Conservation (phyloP, 2,888 invertebrate genomes). For the Tinea trinotella region DNA sequence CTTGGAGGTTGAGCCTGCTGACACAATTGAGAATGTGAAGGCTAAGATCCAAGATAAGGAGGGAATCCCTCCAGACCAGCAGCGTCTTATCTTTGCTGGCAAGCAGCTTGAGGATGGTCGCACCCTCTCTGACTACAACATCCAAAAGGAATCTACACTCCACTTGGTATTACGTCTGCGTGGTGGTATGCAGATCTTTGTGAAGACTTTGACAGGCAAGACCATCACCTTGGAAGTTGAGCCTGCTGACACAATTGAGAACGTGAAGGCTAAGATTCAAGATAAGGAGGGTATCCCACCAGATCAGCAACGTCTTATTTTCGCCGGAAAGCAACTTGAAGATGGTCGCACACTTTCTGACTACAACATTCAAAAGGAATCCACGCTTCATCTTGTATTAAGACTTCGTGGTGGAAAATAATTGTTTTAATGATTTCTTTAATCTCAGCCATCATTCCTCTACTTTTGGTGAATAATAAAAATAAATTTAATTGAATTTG, state of each 20-base stretch:
- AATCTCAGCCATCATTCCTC: constrained; percentile 7
- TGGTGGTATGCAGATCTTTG: constrained; percentile 23
- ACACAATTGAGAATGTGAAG: constrained; percentile 31
- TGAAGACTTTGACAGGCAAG: constrained; percentile 23
- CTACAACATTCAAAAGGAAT: constrained; percentile 30
- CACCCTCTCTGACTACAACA: constrained; percentile 25
- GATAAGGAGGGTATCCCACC: too few relatives aligned
- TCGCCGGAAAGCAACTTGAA: too few relatives aligned
- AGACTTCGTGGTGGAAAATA: constrained; percentile 65
- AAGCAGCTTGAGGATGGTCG: too few relatives aligned
- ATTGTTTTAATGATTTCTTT: constrained; percentile 5
- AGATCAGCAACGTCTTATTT: too few relatives aligned
- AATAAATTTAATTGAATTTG: not conserved
- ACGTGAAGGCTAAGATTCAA: too few relatives aligned
- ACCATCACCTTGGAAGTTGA: constrained; percentile 24
- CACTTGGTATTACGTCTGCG: constrained; percentile 23
- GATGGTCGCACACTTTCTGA: too few relatives aligned
- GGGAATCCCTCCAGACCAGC: constrained; percentile 30
- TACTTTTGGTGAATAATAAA: constrained; percentile 7
- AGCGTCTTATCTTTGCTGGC: constrained; percentile 29
- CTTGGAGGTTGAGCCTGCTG: constrained; percentile 29
- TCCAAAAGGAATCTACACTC: constrained; percentile 25
- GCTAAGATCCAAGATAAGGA: constrained; percentile 31
- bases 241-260: constrained; percentile 74
- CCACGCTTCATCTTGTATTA: constrained; percentile 71